Evolutionary conservation across 2,888 invertebrate genomes (phyloP), one percentile per base, ranked within the genome.

Genomic region (Cataglyphis rosenhaueri): DNA sequence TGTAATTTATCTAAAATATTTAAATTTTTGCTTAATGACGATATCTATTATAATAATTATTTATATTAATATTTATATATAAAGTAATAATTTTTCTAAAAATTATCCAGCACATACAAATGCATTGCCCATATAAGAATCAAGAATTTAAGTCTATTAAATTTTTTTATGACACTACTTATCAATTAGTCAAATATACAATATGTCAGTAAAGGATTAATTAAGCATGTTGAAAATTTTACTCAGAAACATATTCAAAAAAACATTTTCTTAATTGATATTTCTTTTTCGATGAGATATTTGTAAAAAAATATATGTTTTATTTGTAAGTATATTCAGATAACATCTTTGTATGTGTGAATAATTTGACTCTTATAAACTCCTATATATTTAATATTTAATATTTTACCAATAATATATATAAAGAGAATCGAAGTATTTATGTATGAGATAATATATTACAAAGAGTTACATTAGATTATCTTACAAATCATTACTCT

Each of bases 291-390:
- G 8, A 62, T 62, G 48, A 73, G 29, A 74, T 21, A 32, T 62
- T 18, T 48, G 9, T 62, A 48, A 74, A 62, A 74, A 74, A 35
- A 75, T 38, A 41, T 59, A 73, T 48, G 25, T 75, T 64, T 64
- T 52, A 48, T 52, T 52, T 6, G 18, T 44, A 75, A 75, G 52
- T 12, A 25, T 75, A 64, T 25, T 64, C 25, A 15, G 25, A 35
- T 64, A 74, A 62, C 62, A 64, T 52, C 5, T 62, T 48, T 6
- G 29, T 48, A 6, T 52, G 9, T 21, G 9, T 55, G 8, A 55
- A 21, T 55, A 48, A 48, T 12, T 48, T 12, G 29, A 4, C 2
- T 38, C 21, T 52, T 70, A 61, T 35, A 52, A n/a, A 18, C 18
- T 5, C 32, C 48, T 62, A 48, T 35, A 25, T 25, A 25, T 25